Conservation (phyloP, 2,888 invertebrate species). For the Lamellibrachia columna region DNA sequence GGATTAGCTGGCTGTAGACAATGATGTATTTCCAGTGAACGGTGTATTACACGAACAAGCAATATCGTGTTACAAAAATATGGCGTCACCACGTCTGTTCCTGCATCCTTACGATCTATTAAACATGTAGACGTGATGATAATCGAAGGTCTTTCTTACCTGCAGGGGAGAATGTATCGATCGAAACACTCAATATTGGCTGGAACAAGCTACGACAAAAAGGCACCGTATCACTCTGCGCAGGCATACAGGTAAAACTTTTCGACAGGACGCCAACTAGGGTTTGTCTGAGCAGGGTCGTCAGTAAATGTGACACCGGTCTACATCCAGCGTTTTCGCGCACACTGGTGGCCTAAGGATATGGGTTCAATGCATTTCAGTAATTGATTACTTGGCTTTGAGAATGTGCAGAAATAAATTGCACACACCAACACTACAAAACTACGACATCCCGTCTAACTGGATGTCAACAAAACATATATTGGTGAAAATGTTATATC, state of each 20-base stretch:
- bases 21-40: too few relatives aligned
- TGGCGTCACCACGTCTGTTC: background rate
- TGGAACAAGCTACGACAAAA: conserved; percentile 51
- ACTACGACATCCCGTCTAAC: too few relatives aligned
- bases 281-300: background rate
- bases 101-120: background rate
- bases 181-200: conserved; percentile 42
- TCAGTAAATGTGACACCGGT: too few relatives aligned
- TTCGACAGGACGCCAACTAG: background rate
- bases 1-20: too few relatives aligned
- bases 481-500: too few relatives aligned
- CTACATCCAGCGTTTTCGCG: background rate
- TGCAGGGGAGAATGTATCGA: conserved; percentile 32
- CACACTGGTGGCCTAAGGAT: too few relatives aligned
- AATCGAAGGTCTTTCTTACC: background rate
- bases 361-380: too few relatives aligned
- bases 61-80: background rate
- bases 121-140: background rate
- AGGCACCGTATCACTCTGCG: conserved; percentile 51
- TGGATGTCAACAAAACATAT: too few relatives aligned
- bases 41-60: background rate
- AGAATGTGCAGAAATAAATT: too few relatives aligned
- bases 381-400: too few relatives aligned
- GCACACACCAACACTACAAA: too few relatives aligned
- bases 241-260: conserved; percentile 47